phyloP scores from a whole-genome alignment of 2,888 invertebrate species.

The Agrilus cyanescens region DNA sequence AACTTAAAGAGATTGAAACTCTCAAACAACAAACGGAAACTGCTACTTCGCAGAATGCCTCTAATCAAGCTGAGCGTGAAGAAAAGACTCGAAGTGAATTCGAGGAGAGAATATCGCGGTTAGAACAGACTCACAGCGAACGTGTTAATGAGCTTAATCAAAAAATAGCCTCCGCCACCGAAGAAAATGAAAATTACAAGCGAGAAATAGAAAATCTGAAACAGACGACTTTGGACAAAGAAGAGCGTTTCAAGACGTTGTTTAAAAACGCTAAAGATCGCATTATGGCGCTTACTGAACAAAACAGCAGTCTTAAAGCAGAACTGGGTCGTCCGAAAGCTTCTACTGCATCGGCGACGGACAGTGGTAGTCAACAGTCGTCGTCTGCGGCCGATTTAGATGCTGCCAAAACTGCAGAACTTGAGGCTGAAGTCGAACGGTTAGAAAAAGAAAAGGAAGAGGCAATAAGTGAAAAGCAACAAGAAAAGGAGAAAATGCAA shows the following conservation, averaged over 20 bases:
- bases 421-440: constrained; percentile 45
- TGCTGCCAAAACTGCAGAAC: constrained; percentile 16
- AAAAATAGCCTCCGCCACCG: constrained; percentile 33
- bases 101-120: constrained; percentile 31
- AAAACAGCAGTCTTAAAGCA: constrained; percentile 48
- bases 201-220: constrained; percentile 37
- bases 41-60: constrained; percentile 43
- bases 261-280: constrained; percentile 64
- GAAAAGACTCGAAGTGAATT: constrained; percentile 38
- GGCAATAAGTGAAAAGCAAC: constrained; percentile 44
- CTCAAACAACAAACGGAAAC: constrained; percentile 33
- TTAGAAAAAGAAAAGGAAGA: constrained; percentile 54
- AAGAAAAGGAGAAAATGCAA: constrained; percentile 57
- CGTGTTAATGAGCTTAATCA: constrained; percentile 36
- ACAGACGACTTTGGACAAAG: constrained; percentile 33
- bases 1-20: constrained; percentile 49
- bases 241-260: constrained; percentile 39
- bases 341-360: neutral
- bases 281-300: constrained; percentile 60
- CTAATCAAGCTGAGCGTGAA: constrained; percentile 35
- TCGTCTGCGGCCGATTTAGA: constrained; percentile 1
- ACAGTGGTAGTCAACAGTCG: neutral
- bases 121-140: constrained; percentile 37
- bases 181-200: constrained; percentile 44
- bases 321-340: constrained; percentile 36